These are phyloP conservation scores for Spodoptera exigua DNA, from an alignment of 2,888 invertebrate genomes.

Conservation along the genomic window DNA sequence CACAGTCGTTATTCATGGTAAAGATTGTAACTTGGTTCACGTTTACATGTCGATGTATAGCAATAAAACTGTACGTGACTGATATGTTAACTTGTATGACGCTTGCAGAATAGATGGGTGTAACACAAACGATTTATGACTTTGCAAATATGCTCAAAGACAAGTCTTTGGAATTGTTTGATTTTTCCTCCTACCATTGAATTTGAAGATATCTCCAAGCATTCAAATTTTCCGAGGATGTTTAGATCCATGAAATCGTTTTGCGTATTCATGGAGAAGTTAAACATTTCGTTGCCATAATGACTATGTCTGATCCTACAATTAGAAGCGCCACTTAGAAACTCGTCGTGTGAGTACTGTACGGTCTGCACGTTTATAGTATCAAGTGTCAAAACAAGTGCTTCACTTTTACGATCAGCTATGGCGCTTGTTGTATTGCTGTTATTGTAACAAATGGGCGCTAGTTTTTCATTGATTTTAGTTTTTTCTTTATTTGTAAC, in stretches of 20 bases:
- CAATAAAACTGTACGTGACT: slow-evolving; percentile 52
- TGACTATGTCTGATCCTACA: slow-evolving; percentile 1
- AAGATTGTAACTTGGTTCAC: slow-evolving; percentile 30
- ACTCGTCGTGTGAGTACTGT: slow-evolving; percentile 8
- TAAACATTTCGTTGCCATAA: slow-evolving; percentile 13
- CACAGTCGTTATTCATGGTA: slow-evolving; percentile 9
- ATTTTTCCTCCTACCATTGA: slow-evolving; percentile 5
- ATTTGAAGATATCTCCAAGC: neutral
- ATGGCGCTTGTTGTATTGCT: neutral
- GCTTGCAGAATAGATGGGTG: slow-evolving; percentile 23
- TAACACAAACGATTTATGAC: slow-evolving; percentile 14
- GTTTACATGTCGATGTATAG: slow-evolving; percentile 40
- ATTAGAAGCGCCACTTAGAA: slow-evolving; percentile 47
- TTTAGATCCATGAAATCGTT: neutral
- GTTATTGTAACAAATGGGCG: too few relatives aligned
- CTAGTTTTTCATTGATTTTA: too few relatives aligned
- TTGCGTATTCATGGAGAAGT: neutral
- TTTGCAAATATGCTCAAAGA: neutral
- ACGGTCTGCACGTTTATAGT: slow-evolving; percentile 41
- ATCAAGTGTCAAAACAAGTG: slow-evolving; percentile 40
- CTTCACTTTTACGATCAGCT: slow-evolving; percentile 15
- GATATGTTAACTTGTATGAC: slow-evolving; percentile 31
- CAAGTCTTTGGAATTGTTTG: neutral
- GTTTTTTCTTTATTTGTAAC: too few relatives aligned
- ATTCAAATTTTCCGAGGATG: too few relatives aligned